Percentiles rank a stretch among this genome's conserved stretches.
These are phyloP conservation scores for Galendromus occidentalis DNA, from an alignment of 1,140 invertebrate species.

Conservation along the genomic window DNA sequence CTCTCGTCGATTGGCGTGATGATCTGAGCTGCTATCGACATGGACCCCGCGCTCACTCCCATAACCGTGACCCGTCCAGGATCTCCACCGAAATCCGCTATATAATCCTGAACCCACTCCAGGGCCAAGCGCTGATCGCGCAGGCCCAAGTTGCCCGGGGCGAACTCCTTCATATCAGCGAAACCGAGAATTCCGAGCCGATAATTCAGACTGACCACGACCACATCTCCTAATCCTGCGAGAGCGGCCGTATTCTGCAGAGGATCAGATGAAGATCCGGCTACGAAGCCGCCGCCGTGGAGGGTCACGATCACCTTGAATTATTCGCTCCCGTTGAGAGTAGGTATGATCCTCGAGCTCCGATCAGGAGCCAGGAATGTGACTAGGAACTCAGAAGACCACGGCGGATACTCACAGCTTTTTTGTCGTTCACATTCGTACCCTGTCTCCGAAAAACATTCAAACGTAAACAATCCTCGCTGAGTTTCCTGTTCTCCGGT, in stretches of 20 bases:
- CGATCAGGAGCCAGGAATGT: no score
- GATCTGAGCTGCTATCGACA: constrained; percentile 20
- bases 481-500: neutral
- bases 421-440: neutral
- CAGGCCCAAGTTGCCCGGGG: constrained; percentile 23
- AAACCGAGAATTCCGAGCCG: no score
- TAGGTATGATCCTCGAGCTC: no score
- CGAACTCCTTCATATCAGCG: constrained; percentile 25
- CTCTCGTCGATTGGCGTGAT: constrained; percentile 22
- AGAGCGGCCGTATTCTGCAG: constrained; percentile 40
- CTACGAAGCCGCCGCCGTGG: constrained; percentile 47
- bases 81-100: constrained; percentile 21
- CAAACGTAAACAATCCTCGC: constrained; percentile 84
- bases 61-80: constrained; percentile 31
- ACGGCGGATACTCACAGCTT: neutral
- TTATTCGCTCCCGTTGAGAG: neutral
- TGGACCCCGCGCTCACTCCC: constrained; percentile 30
- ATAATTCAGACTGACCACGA: constrained; percentile 41
- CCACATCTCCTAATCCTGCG: constrained; percentile 39
- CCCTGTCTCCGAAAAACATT: constrained; percentile 44
- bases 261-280: constrained; percentile 38
- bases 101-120: constrained; percentile 20
- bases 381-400: neutral
- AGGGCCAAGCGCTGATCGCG: constrained; percentile 20
- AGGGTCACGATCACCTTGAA: constrained; percentile 52